These are phyloP conservation scores for Drosophila parthenogenetica DNA, from an alignment of 2,888 invertebrate species.

Conservation along the genomic window DNA sequence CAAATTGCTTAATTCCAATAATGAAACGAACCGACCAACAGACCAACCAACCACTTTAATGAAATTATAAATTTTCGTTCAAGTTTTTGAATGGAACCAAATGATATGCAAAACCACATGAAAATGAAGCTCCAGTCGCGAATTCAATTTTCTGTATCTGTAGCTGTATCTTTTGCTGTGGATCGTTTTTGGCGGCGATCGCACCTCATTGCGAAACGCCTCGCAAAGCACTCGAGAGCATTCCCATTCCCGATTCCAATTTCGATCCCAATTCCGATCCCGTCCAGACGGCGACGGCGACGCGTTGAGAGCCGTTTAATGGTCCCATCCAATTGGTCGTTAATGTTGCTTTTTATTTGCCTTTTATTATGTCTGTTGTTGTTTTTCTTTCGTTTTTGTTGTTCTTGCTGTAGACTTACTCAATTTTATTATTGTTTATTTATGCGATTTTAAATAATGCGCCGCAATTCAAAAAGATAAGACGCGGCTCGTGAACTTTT, in stretches of 20 bases:
- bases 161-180: constrained; percentile 17
- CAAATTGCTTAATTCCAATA: constrained; percentile 85
- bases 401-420: constrained; percentile 61
- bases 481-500: constrained; percentile 56
- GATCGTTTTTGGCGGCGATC: constrained; percentile 44
- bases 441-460: constrained; percentile 81
- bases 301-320: constrained; percentile 71
- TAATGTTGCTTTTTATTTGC: constrained; percentile 83
- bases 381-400: constrained; percentile 7
- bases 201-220: constrained; percentile 53
- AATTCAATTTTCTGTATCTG: constrained; percentile 44
- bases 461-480: constrained; percentile 74
- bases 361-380: constrained; percentile 61
- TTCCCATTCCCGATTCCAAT: constrained; percentile 14
- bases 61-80: constrained; percentile 77
- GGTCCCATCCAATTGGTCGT: constrained; percentile 83
- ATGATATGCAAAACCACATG: constrained; percentile 76
- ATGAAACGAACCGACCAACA: constrained; percentile 68
- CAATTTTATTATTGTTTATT: constrained; percentile 80
- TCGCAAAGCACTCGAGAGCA: constrained; percentile 2
- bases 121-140: constrained; percentile 49
- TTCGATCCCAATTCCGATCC: constrained; percentile 18
- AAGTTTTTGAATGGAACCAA: constrained; percentile 34
- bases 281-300: constrained; percentile 44
- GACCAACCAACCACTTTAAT: constrained; percentile 61